These are phyloP conservation scores for Hozukius guyotensis DNA, from an alignment of 2,797 vertebrate species.

Conservation along the genomic window DNA sequence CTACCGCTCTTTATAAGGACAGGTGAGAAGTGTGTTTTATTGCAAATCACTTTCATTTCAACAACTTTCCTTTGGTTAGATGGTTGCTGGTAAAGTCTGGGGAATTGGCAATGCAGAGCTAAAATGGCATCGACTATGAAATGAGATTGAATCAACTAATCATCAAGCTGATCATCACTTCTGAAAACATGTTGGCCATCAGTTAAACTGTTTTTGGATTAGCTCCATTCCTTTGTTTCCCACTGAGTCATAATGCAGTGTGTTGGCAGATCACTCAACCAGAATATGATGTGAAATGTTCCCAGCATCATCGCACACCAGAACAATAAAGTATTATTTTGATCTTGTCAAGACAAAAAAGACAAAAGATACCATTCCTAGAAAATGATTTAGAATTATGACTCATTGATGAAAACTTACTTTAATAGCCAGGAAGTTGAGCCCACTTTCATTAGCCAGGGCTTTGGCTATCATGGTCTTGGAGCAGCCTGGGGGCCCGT, in stretches of 20 bases:
- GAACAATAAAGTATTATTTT: not conserved
- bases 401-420: slow-evolving; percentile 70
- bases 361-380: not conserved
- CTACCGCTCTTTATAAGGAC: not conserved
- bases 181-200: not conserved
- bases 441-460: slow-evolving; percentile 93
- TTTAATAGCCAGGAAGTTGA: slow-evolving; percentile 97
- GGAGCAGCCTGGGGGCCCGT: slow-evolving; percentile 96
- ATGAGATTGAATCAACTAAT: slow-evolving; percentile 8
- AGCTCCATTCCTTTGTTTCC: not conserved
- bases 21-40: not conserved
- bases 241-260: slow-evolving; percentile 12
- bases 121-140: not conserved
- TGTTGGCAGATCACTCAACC: slow-evolving; percentile 26
- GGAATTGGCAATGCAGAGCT: not conserved
- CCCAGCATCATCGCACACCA: not conserved
- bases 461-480: slow-evolving; percentile 99
- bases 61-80: not conserved
- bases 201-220: not conserved
- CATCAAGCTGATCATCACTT: slow-evolving; percentile 7
- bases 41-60: not conserved
- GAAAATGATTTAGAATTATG: not conserved
- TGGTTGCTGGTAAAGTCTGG: not conserved
- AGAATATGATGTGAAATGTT: slow-evolving; percentile 17
- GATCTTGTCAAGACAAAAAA: not conserved